Evolutionary conservation across 2,797 vertebrate genomes (phyloP), one percentile per base, ranked within the genome.

Genomic region (Tokudaia muenninki): DNA sequence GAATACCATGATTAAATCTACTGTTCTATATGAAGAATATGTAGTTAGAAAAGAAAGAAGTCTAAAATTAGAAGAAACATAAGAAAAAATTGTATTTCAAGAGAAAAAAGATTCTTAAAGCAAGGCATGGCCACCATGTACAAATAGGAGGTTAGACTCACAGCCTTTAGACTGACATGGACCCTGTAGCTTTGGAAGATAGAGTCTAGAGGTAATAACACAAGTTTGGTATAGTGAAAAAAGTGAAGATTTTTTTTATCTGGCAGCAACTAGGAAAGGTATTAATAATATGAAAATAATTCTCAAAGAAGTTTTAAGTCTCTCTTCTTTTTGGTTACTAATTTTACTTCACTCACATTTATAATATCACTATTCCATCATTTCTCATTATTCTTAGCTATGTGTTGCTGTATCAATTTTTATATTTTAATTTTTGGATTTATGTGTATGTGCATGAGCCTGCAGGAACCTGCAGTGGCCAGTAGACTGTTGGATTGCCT

Each of bases 311-410:
- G 4, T 74, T 86, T 84, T 65, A 16, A 61, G 8, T 65, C 77
- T 41, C 41, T 41, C 41, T 92, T 31, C 52, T 19, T 26, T 7
- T 31, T 72, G n/a, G 24, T 65, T 22, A 26, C 5, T 50, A 37
- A 47, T 74, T 65, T 83, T 87, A 63, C 5, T 61, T 90, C 16
- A 82, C 81, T 82, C 19, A 63, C 11, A 41, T 92, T 88, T 55
- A 0, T 41, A 91, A 44, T 81, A n/a, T 2, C 57, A 87, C n/a
- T 61, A 21, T 1, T 8, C 1, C 57, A 78, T 65, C 90, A 87
- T 88, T 87, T 90, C 17, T 44, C 31, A 87, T 83, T 87, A 87
- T 41, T 44, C 94, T 92, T 86, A 50, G 21, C 31, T 59, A 7
- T 50, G 31, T 82, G 52, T 70, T 84, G 13, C 52, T 59, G 14